Evolutionary conservation across 1,140 invertebrate species (phyloP).

Genomic region (Gerris buenoi): DNA sequence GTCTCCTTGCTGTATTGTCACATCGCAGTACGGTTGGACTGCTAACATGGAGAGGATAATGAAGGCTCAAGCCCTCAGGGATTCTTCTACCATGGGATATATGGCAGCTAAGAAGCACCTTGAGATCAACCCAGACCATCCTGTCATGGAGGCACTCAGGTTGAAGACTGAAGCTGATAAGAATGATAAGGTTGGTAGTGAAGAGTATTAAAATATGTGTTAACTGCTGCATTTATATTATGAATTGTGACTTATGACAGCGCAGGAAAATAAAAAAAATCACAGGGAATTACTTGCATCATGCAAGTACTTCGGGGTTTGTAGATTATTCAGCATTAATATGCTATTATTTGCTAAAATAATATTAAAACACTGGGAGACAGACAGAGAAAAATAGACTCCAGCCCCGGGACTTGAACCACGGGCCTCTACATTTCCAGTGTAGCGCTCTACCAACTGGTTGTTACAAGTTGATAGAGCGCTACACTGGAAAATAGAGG

Average conservation of each 20-base stretch:
- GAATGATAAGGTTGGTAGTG: slow-evolving; percentile 95
- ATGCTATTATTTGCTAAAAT: too few relatives aligned
- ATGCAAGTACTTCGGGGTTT: neutral
- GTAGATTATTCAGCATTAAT: neutral
- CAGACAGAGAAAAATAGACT: too few relatives aligned
- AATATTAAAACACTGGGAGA: too few relatives aligned
- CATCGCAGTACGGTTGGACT: slow-evolving; percentile 97
- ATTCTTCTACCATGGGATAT: slow-evolving; percentile 94
- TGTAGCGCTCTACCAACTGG: too few relatives aligned
- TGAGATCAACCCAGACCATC: slow-evolving; percentile 95
- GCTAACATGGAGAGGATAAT: slow-evolving; percentile 99
- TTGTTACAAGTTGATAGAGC: too few relatives aligned
- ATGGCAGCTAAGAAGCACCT: slow-evolving; percentile 94
- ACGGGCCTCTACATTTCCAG: too few relatives aligned
- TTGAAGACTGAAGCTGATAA: slow-evolving; percentile 87
- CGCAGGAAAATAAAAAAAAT: too few relatives aligned
- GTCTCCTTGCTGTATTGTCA: slow-evolving; percentile 97
- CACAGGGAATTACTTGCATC: neutral
- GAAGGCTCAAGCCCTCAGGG: slow-evolving; percentile 91
- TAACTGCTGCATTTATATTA: too few relatives aligned
- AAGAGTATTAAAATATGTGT: too few relatives aligned
- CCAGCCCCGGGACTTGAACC: too few relatives aligned
- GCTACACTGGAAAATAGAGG: too few relatives aligned
- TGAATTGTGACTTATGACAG: too few relatives aligned
- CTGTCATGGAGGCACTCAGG: slow-evolving; percentile 78